Evolutionary conservation across 1,140 invertebrate genomes (phyloP).

Genomic region (Papilio glaucus): DNA sequence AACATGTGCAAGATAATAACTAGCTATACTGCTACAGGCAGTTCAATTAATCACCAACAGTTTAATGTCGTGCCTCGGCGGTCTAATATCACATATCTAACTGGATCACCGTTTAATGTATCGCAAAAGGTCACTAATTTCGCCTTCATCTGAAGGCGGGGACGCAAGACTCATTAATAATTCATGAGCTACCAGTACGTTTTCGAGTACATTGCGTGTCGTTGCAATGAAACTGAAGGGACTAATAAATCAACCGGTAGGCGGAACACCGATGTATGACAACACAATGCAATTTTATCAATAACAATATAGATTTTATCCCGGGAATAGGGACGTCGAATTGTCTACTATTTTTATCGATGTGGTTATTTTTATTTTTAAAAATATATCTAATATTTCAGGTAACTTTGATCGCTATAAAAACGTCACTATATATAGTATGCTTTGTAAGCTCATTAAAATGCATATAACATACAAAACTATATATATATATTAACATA

Average conservation of each 20-base stretch:
- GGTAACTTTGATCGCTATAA: no score
- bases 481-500: no score
- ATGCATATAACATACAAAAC: no score
- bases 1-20: background rate
- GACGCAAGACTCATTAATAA: conserved; percentile 20
- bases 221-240: background rate
- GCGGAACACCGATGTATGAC: conserved; percentile 1
- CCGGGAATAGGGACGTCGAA: background rate
- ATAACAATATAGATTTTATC: background rate
- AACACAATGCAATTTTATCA: conserved; percentile 12
- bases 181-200: conserved; percentile 7
- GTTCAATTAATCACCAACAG: background rate
- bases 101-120: conserved; percentile 2
- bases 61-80: background rate
- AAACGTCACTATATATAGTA: no score
- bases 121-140: conserved; percentile 29
- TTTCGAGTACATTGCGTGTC: background rate
- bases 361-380: background rate
- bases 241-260: conserved; percentile 16
- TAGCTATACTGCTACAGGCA: background rate
- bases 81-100: conserved; percentile 10
- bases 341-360: background rate
- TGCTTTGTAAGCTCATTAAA: no score
- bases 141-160: conserved; percentile 23
- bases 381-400: no score